A percentile compares a stretch with the other conserved stretches of the same genome.
Conservation (phyloP, 2,888 invertebrate species). For the Panorpa germanica region DNA sequence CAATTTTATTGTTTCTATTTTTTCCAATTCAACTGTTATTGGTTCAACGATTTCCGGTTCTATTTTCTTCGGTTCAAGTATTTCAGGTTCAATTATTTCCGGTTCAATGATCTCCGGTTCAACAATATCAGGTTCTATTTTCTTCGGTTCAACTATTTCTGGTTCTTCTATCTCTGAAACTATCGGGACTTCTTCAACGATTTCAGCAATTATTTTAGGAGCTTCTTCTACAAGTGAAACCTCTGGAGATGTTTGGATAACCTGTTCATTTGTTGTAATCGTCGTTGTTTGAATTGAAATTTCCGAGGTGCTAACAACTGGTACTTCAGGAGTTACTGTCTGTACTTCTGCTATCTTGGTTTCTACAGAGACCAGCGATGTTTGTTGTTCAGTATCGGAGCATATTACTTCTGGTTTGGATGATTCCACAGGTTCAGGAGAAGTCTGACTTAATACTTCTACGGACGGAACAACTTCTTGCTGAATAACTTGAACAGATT, state of each 20-base stretch:
- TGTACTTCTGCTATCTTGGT: conserved; percentile 22
- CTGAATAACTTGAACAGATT: too few relatives aligned
- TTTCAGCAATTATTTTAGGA: conserved; percentile 12
- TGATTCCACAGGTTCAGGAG: too few relatives aligned
- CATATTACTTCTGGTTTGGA: too few relatives aligned
- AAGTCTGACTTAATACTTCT: conserved; percentile 32
- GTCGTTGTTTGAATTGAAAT: conserved; percentile 35
- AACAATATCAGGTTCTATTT: conserved; percentile 14
- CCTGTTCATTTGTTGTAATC: conserved; percentile 13
- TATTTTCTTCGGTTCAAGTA: conserved; percentile 14
- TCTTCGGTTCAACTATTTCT: conserved; percentile 18
- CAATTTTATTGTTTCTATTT: neutral
- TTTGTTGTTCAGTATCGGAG: too few relatives aligned
- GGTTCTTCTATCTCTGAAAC: conserved; percentile 20
- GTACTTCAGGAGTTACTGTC: conserved; percentile 23
- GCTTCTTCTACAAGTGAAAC: conserved; percentile 13
- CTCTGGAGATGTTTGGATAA: conserved; percentile 18
- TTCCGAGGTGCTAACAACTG: conserved; percentile 14
- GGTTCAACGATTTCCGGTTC: conserved; percentile 14
- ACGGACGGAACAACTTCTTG: conserved; percentile 23
- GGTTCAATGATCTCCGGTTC: conserved; percentile 11
- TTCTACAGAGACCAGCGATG: conserved; percentile 20
- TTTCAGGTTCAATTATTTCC: conserved; percentile 4
- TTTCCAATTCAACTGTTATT: conserved; percentile 19
- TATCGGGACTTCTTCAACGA: conserved; percentile 20